Conservation (phyloP, 1,140 invertebrate species). For the Apocrypta bakeri region DNA sequence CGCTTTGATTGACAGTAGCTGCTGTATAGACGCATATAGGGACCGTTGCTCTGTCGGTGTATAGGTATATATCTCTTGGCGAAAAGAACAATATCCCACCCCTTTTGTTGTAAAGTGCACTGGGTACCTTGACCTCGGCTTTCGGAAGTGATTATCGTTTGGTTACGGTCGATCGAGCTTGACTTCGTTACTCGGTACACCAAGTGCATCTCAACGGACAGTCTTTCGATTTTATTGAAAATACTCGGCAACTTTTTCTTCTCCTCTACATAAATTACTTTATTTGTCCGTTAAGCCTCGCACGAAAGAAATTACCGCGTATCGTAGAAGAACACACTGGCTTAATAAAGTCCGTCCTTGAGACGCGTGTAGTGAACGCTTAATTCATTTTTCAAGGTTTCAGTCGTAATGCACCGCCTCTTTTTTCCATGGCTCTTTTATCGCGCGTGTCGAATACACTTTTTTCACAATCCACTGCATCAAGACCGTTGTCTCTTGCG, state of each 20-base stretch:
- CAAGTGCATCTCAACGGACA: background rate
- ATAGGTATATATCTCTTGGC: no score
- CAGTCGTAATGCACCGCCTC: constrained; percentile 4
- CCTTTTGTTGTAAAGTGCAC: background rate
- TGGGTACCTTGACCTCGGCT: constrained; percentile 42
- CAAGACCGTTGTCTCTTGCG: no score
- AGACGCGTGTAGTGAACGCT: constrained; percentile 61
- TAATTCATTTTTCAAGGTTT: constrained; percentile 64
- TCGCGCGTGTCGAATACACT: no score
- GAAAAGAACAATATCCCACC: background rate
- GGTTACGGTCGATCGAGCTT: constrained; percentile 24
- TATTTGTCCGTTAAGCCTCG: no score
- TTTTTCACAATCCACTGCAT: no score
- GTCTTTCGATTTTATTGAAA: no score
- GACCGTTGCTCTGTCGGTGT: no score
- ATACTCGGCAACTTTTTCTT: no score
- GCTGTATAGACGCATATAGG: no score
- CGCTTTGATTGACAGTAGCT: constrained; percentile 7
- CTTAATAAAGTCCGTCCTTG: constrained; percentile 60
- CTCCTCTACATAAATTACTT: no score
- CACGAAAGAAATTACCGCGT: no score
- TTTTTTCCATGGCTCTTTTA: background rate
- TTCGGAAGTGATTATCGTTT: constrained; percentile 35
- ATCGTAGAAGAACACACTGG: background rate
- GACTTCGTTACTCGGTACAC: constrained; percentile 21